Conservation (phyloP, 2,797 vertebrate genomes). For the Calcarius lapponicus region DNA sequence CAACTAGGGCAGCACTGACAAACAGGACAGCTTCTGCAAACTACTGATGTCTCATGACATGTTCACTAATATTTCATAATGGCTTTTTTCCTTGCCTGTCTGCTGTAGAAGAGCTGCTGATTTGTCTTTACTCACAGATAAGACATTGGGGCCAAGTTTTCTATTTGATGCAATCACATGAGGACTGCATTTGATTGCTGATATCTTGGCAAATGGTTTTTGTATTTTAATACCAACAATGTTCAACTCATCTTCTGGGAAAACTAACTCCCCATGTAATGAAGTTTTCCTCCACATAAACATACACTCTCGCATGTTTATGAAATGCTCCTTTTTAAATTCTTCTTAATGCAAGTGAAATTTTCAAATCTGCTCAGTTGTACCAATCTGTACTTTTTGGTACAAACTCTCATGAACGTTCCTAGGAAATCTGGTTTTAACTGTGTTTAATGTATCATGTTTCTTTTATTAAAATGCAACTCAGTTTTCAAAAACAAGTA, state of each 20-base stretch:
- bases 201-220: not conserved
- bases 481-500: not conserved
- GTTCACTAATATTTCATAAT: not conserved
- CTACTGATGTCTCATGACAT: not conserved
- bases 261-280: not conserved
- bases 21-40: not conserved
- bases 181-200: not conserved
- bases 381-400: not conserved
- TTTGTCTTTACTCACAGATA: not conserved
- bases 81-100: not conserved
- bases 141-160: not conserved
- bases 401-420: not conserved
- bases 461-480: not conserved
- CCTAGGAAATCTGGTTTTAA: not conserved
- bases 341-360: not conserved
- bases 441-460: not conserved
- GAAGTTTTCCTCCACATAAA: not conserved
- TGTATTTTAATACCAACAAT: not conserved
- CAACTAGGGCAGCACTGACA: conserved; percentile 20
- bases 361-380: not conserved
- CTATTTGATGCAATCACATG: not conserved
- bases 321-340: not conserved
- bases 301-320: not conserved
- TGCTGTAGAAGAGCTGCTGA: not conserved
- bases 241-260: not conserved